Conservation (phyloP, 92 coral and sea anemone species). For the Phymanthus crucifer region DNA sequence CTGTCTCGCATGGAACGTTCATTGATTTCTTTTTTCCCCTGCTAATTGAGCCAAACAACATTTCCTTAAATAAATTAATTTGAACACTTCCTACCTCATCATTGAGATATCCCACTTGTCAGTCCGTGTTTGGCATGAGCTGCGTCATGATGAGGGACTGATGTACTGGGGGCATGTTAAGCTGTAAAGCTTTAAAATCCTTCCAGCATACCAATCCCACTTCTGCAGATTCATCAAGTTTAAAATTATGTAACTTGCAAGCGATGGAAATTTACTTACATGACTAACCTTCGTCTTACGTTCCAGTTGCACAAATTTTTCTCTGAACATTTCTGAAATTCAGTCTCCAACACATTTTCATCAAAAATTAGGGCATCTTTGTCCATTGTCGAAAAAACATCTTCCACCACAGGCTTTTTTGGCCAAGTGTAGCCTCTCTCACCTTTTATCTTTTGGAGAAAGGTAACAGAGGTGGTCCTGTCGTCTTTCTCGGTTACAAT, state of each 20-base stretch:
- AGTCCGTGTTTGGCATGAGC: slow-evolving; percentile 15
- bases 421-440: slow-evolving; percentile 17
- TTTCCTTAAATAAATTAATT: background rate
- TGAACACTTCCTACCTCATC: slow-evolving; percentile 17
- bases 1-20: no score
- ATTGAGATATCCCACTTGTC: slow-evolving; percentile 13
- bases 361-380: background rate
- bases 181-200: slow-evolving; percentile 21
- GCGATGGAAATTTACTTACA: background rate
- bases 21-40: no score
- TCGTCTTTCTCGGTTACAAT: background rate
- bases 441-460: slow-evolving; percentile 17
- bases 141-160: slow-evolving; percentile 15
- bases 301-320: slow-evolving; percentile 15
- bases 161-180: slow-evolving; percentile 17
- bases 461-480: background rate
- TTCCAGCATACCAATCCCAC: slow-evolving; percentile 28
- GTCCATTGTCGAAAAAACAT: background rate
- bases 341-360: background rate
- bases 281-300: slow-evolving; percentile 19
- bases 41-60: background rate
- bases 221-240: background rate
- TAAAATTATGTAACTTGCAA: background rate
- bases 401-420: slow-evolving; percentile 1
- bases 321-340: slow-evolving; percentile 9